Evolutionary conservation across 2,888 invertebrate species (phyloP), one percentile per base, ranked within the genome.

Genomic region (Xylophagus ater): DNA sequence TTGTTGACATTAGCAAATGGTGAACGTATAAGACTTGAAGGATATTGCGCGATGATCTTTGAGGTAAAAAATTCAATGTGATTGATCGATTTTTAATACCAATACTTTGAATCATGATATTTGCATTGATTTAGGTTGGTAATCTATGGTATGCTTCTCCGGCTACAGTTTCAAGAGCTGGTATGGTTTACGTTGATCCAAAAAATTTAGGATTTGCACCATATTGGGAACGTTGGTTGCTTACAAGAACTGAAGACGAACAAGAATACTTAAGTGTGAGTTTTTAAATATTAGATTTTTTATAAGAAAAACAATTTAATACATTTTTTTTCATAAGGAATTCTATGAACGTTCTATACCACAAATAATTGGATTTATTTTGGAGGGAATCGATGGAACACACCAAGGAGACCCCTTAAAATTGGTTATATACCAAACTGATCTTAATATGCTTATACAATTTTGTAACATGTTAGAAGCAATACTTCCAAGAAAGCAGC

Each of bases 171-270:
- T 90, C 90, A 0, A 71, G 92, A 38, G 89, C 89, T 7, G 92
- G 90, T 21, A 90, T 93, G 89, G 89, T 93, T 8, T 93, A 80
- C 53, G 88, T 93, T 0, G 90, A 92, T 55, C 89, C 92, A 0
- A 89, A 89, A 65, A 88, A 88, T 62, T 69, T 93, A 44, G 86
- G 89, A 1, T 88, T 79, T 54, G 71, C 76, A 41, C 90, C 92
- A 0, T 90, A 75, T 62, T 90, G 92, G 88, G 72, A 83, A 41
- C 76, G 81, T 52, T 93, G 90, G 89, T 62, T 82, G 4, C 65
- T 66, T 41, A 55, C 70, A 1, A 68, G 76, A 25, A 69, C 66
- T 43, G 65, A 69, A 35, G 57, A 60, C 7, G 71, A 74, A 47
- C 66, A 67, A 4, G 68, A 71, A 13, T 67, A 70, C 41, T 47